These are phyloP conservation scores for Desmodus rotundus DNA, from an alignment of 2,113 vertebrate genomes.

Conservation along the genomic window DNA sequence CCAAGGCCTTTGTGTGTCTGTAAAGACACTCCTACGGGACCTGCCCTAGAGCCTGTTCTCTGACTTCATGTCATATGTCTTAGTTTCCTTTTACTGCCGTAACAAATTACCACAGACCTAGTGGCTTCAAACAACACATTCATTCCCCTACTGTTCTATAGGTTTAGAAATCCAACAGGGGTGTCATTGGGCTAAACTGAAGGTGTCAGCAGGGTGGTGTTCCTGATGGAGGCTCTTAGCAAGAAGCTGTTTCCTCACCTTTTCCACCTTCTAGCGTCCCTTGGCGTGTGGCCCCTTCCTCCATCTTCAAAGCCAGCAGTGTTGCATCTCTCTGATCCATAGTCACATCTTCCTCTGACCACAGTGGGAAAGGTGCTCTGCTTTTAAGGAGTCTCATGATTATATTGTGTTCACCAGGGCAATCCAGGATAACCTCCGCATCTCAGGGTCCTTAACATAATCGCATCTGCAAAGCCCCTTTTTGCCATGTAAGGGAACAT, in stretches of 20 bases:
- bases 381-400: not conserved
- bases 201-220: not conserved
- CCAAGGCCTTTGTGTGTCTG: not conserved
- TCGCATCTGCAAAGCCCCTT: not conserved
- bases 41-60: not conserved
- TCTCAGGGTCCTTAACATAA: not conserved
- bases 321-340: not conserved
- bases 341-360: not conserved
- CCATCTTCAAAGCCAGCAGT: not conserved
- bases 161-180: too few relatives aligned
- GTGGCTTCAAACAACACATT: not conserved
- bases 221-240: not conserved
- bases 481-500: not conserved
- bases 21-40: not conserved
- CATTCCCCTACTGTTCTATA: not conserved
- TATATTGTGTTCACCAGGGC: too few relatives aligned
- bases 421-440: not conserved
- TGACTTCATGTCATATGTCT: not conserved
- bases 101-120: not conserved
- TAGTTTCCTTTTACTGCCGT: not conserved
- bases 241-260: not conserved
- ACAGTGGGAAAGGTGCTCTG: not conserved
- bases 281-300: not conserved
- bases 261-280: not conserved
- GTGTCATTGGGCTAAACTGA: not conserved